phyloP scores from a whole-genome alignment of 2,797 vertebrate genomes.

The Geotrypetes seraphini region DNA sequence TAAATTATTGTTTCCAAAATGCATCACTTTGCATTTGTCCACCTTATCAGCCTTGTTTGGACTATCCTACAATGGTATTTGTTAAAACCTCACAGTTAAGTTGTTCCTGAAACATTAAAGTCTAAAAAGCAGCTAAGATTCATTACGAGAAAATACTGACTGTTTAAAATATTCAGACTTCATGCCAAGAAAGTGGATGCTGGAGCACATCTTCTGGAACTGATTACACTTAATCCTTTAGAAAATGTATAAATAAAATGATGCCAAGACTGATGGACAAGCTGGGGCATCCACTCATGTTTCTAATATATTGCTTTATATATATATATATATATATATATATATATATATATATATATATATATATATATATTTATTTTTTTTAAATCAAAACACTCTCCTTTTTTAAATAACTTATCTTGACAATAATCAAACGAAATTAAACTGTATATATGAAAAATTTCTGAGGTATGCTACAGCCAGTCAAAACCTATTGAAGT shows the following conservation, averaged over 20 bases:
- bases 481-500: slow-evolving; percentile 41
- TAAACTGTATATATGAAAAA: slow-evolving; percentile 38
- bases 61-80: no score
- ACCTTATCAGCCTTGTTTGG: no score
- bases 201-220: slow-evolving; percentile 51
- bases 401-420: slow-evolving; percentile 40
- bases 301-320: slow-evolving; percentile 41
- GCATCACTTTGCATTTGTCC: no score
- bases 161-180: slow-evolving; percentile 26
- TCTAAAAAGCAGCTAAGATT: slow-evolving; percentile 4
- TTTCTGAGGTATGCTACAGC: slow-evolving; percentile 39
- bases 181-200: slow-evolving; percentile 45
- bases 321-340: no score
- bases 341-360: no score
- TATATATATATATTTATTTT: no score
- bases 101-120: not conserved
- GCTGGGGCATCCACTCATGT: slow-evolving; percentile 45
- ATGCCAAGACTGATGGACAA: slow-evolving; percentile 47
- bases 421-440: slow-evolving; percentile 56
- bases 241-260: slow-evolving; percentile 47
- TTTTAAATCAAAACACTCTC: slow-evolving; percentile 37
- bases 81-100: no score
- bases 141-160: slow-evolving; percentile 16
- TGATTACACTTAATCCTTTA: slow-evolving; percentile 46
- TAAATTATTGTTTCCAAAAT: no score